A percentile compares a stretch with the other conserved stretches of the same genome.
Conservation (phyloP, 1,140 invertebrate species). For the Piezodorus guildinii region DNA sequence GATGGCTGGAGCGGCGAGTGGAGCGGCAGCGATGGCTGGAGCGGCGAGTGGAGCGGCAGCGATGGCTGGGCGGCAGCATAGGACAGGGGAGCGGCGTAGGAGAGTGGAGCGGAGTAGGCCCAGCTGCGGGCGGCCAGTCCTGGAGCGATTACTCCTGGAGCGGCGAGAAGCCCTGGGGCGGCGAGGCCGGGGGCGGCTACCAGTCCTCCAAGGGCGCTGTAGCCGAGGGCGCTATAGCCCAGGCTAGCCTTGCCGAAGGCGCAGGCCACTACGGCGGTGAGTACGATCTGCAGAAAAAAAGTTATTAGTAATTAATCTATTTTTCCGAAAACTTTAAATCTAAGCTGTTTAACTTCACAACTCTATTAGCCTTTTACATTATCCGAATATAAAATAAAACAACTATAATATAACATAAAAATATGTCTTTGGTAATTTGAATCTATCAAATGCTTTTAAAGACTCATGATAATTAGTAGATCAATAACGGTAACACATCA, state of each 20-base stretch:
- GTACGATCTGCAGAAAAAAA: slow-evolving; percentile 30
- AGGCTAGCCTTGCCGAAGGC: slow-evolving; percentile 26
- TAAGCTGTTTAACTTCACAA: too few species aligned
- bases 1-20: slow-evolving; percentile 24
- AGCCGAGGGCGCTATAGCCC: neutral
- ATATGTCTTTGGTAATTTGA: too few species aligned
- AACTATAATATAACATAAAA: too few species aligned
- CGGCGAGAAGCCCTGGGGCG: slow-evolving; percentile 27
- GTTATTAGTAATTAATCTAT: too few species aligned
- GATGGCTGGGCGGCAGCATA: slow-evolving; percentile 24
- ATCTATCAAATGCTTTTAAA: too few species aligned
- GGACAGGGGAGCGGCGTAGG: slow-evolving; percentile 21
- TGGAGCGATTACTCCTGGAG: slow-evolving; percentile 24
- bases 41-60: too few species aligned
- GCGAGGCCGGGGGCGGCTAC: too few species aligned
- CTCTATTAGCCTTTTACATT: too few species aligned
- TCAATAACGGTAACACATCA: too few species aligned
- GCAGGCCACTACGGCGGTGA: slow-evolving; percentile 30
- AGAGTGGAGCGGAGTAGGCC: slow-evolving; percentile 22
- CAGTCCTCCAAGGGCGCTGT: slow-evolving; percentile 23
- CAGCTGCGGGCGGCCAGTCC: slow-evolving; percentile 18
- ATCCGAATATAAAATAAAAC: too few species aligned
- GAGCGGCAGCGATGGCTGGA: slow-evolving; percentile 25
- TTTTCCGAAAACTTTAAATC: too few species aligned
- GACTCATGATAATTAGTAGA: too few species aligned